Base-by-base conservation (phyloP, 2,797 vertebrate species). In the Lagodon rhomboides region DNA sequence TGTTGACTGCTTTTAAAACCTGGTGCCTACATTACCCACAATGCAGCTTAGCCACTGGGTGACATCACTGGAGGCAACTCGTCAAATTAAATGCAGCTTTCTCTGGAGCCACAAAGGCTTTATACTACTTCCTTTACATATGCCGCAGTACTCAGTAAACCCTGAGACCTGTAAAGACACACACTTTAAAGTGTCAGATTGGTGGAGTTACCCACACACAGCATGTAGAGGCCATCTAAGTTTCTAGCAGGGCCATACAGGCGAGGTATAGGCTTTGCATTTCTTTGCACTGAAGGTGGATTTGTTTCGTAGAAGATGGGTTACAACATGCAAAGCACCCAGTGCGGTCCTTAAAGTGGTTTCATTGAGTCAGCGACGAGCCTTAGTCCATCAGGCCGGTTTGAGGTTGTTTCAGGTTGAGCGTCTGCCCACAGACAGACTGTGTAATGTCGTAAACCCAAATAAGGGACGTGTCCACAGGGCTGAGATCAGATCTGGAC, bases 321-420 rank as follows among this genome's bases (percentile, higher is more conserved):
- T 62, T 58, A 43, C 17, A 50, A 49, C n/a, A 56, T 51, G 17
- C 0, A 43, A 27, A 65, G 51, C 20, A 1, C 1, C 13, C n/a
- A 15, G 12, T 9, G 60, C 51, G 30, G 12, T 65, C 15, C 46
- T 53, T 58, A 11, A 27, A 50, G 22, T 38, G 17, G 22, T 50
- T 50, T 50, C 23, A 13, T 2, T 23, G 47, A 51, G 54, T 49
- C 60, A 64, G 43, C 1, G 0, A 69, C 49, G 13, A 53, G 22
- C 13, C 10, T 3, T 12, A 18, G 27, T 11, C 58, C 46, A 41
- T 18, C n/a, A 20, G 30, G 27, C 5, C 12, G 0, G n/a, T 61
- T 41, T 61, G n/a, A 75, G 62, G 38, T 38, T 17, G n/a, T 61
- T 41, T 61, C 13, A 75, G 62, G 38, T 38, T 17, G 34, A 15